Evolutionary conservation across 2,113 vertebrate genomes (phyloP).

Genomic region (Semnopithecus entellus): DNA sequence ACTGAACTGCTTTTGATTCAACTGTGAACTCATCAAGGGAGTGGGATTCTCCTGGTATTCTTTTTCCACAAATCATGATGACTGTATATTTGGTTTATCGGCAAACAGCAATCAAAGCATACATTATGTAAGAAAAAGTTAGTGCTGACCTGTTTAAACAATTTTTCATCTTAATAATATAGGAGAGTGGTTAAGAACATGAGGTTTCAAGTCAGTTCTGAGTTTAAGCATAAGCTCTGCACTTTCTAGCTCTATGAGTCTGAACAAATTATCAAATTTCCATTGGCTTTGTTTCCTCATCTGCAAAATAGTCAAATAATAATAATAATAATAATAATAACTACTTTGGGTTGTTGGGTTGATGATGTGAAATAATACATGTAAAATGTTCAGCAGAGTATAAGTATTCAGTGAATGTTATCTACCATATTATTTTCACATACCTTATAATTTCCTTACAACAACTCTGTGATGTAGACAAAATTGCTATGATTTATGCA

Average conservation of each 20-base stretch:
- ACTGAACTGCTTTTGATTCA: background rate
- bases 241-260: background rate
- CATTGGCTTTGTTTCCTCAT: background rate
- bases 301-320: background rate
- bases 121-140: background rate
- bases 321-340: background rate
- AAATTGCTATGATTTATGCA: background rate
- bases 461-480: background rate
- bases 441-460: conserved; percentile 4
- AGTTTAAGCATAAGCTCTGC: background rate
- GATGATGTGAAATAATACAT: background rate
- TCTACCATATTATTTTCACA: background rate
- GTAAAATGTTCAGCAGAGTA: background rate
- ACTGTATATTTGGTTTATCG: background rate
- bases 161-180: background rate
- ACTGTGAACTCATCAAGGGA: background rate
- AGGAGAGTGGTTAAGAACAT: background rate
- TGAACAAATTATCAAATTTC: background rate
- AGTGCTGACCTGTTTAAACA: background rate
- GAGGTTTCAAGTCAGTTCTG: background rate
- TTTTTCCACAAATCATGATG: background rate
- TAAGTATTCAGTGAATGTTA: background rate
- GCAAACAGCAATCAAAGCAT: conserved; percentile 5
- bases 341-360: background rate
- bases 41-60: background rate